Evolutionary conservation across 2,888 invertebrate species (phyloP).

Genomic region (Eustalomyia histrio): DNA sequence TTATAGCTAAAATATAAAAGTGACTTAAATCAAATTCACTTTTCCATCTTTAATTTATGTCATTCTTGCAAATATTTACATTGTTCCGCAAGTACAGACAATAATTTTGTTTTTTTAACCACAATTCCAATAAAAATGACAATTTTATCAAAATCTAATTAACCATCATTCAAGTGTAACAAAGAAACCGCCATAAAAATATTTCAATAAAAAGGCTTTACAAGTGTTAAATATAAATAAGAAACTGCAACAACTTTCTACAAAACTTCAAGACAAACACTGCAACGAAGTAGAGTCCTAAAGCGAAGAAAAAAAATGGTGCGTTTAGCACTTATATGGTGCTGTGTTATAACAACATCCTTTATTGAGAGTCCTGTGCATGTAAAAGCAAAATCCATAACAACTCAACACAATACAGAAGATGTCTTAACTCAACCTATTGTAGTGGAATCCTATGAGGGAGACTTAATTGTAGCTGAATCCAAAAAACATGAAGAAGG

Average conservation of each 20-base stretch:
- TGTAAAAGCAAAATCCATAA: constrained; percentile 41
- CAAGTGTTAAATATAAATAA: constrained; percentile 31
- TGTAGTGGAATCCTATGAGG: not conserved
- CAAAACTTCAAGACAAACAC: not conserved
- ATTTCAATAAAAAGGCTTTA: constrained; percentile 55
- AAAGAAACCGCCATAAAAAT: constrained; percentile 11
- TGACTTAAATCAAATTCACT: not conserved
- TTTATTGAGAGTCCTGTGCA: constrained; percentile 13
- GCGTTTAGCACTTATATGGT: constrained; percentile 43
- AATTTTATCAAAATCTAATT: constrained; percentile 32
- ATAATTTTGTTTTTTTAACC: constrained; percentile 20
- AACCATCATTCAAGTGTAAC: constrained; percentile 38
- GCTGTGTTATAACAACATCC: constrained; percentile 14
- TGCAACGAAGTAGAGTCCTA: not conserved
- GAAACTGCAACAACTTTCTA: not conserved
- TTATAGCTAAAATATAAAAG: not conserved
- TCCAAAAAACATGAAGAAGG: constrained; percentile 75
- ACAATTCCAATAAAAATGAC: constrained; percentile 18
- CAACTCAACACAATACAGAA: constrained; percentile 1
- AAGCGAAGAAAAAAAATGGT: constrained; percentile 39
- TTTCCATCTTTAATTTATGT: not conserved
- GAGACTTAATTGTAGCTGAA: constrained; percentile 76
- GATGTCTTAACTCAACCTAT: constrained; percentile 16
- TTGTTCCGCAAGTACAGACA: constrained; percentile 37
- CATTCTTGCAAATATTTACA: constrained; percentile 1